Conservation (phyloP, 2,113 vertebrate species). For the Melanocharis versteri region DNA sequence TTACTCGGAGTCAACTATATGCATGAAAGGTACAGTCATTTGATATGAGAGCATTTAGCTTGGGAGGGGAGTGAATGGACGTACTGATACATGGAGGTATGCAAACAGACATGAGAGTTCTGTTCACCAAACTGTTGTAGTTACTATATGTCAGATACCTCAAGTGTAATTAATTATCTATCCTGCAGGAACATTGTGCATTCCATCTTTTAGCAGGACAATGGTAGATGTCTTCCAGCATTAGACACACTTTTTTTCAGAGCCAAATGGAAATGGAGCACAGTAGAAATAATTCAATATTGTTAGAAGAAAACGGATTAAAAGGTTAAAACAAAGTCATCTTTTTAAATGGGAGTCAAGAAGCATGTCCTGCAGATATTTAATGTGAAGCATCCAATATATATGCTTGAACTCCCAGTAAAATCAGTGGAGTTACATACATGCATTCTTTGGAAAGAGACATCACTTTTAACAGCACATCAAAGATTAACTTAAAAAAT, state of each 20-base stretch:
- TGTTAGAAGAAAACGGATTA: background rate
- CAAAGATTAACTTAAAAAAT: background rate
- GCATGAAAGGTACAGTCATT: constrained; percentile 81
- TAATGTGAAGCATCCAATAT: background rate
- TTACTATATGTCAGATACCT: background rate
- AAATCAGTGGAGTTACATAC: background rate
- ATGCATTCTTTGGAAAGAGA: background rate
- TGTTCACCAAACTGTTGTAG: background rate
- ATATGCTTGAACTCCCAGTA: background rate
- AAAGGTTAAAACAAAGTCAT: background rate
- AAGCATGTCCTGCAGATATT: background rate
- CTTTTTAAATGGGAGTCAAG: background rate
- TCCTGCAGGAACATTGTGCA: background rate
- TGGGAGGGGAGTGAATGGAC: background rate
- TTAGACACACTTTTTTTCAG: background rate
- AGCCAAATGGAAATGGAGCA: background rate
- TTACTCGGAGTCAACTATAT: constrained; percentile 84
- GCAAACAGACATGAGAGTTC: background rate
- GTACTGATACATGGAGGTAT: background rate
- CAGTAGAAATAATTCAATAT: background rate
- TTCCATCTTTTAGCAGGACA: background rate
- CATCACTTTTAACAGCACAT: background rate
- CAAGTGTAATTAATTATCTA: background rate
- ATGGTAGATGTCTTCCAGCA: background rate
- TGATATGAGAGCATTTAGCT: background rate